These are phyloP conservation scores for Seriola rivoliana DNA, from an alignment of 2,113 vertebrate genomes.

Conservation along the genomic window DNA sequence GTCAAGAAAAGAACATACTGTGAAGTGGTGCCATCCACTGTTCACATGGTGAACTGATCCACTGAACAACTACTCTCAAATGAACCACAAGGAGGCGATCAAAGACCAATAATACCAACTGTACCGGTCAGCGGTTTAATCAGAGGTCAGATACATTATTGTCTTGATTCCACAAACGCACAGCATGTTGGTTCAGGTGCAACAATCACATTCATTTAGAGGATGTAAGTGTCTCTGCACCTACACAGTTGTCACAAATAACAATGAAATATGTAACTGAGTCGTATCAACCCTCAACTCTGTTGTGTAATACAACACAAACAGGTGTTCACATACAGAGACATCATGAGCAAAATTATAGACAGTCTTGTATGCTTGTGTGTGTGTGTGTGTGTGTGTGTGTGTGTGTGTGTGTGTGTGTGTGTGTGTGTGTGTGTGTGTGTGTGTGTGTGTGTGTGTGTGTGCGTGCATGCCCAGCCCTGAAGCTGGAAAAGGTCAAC, in stretches of 20 bases:
- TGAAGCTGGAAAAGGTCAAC: not conserved
- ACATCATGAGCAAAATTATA: not conserved
- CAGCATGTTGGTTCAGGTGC: not conserved
- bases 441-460: not conserved
- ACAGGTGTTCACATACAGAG: not conserved
- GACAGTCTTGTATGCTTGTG: conserved; percentile 6
- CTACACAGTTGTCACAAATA: not conserved
- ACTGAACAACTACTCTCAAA: not conserved
- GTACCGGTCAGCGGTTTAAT: not conserved
- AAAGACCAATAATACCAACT: conserved; percentile 36
- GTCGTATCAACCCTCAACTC: not conserved
- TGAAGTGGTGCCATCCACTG: conserved; percentile 19
- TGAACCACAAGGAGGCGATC: conserved; percentile 44
- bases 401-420: not conserved
- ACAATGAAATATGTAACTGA: not conserved
- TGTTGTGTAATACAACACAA: not conserved
- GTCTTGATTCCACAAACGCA: not conserved
- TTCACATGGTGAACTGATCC: not conserved
- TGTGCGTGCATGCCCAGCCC: not conserved
- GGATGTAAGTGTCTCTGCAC: not conserved
- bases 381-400: not conserved
- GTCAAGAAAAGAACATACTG: not conserved
- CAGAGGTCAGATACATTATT: not conserved
- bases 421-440: not conserved
- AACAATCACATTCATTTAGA: not conserved